Evolutionary conservation across 92 coral and sea anemone genomes (phyloP).

Genomic region (Zoanthus sociatus): DNA sequence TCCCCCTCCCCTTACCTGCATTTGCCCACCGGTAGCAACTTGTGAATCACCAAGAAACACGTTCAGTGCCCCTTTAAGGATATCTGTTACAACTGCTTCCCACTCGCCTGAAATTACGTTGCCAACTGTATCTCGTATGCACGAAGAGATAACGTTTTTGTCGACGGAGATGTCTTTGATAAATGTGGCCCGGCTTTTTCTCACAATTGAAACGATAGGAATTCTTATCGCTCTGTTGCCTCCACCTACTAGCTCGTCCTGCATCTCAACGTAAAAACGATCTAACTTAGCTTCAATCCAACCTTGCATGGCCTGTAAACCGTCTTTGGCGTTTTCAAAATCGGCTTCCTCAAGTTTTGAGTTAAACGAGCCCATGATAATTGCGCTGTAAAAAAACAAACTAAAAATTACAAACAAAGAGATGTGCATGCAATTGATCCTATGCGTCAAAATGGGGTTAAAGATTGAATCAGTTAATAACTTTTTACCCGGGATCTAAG

Average conservation of each 20-base stretch:
- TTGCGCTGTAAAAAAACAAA: background rate
- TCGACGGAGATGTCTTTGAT: background rate
- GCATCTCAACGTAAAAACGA: slow-evolving; percentile 10
- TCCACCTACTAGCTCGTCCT: background rate
- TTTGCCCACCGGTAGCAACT: background rate
- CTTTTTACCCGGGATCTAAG: no score
- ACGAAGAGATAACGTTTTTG: background rate
- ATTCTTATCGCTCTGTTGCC: slow-evolving; percentile 5
- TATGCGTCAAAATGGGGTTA: no score
- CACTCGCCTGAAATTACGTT: slow-evolving; percentile 26
- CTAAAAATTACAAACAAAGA: no score
- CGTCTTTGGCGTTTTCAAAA: slow-evolving; percentile 6
- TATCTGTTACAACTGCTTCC: background rate
- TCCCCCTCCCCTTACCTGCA: slow-evolving; percentile 15
- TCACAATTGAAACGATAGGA: slow-evolving; percentile 22
- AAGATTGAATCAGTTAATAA: no score
- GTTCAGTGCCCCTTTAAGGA: background rate
- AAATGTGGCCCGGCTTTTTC: slow-evolving; percentile 7
- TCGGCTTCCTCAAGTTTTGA: slow-evolving; percentile 4
- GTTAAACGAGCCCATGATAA: slow-evolving; percentile 23
- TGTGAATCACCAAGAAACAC: slow-evolving; percentile 30
- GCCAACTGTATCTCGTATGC: background rate
- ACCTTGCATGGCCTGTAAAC: slow-evolving; percentile 27
- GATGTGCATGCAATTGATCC: no score
- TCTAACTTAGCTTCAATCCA: slow-evolving; percentile 27